Base-by-base conservation (phyloP, 2,888 invertebrate species). In the Lingula anatina region DNA sequence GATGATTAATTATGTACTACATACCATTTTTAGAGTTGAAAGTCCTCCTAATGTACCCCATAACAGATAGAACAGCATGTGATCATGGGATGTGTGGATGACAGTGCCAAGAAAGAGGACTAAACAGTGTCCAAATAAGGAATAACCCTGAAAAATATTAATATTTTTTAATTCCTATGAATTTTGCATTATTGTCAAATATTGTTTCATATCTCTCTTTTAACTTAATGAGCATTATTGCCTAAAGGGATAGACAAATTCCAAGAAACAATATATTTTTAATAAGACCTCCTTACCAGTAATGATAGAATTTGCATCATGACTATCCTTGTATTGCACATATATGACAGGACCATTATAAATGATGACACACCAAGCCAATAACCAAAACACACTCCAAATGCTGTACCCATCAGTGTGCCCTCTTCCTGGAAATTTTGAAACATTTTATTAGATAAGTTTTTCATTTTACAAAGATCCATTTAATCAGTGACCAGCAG, bases 361-460 rank as follows among this genome's bases (percentile, higher is more conserved):
- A 73, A 57, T 15, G 69, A 62, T 5, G 79, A 74, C 0, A 74
- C 67, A 9, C 79, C 76, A 5, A 79, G 50, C 79, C 80, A 80
- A 59, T 79, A 79, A n/a, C 76, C 76, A 60, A 80, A 80, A 58
- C 79, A 79, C 12, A 78, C 74, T 21, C 76, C 74, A 63, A 80
- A 73, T 1, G 80, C 79, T 40, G 79, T 76, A 4, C 80, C 80
- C 72, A 80, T 80, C 54, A 80, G 57, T 12, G 80, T 80, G 20
- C 80, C 80, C 55, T 80, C 79, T 64, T 78, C 72, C 79, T 79
- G 67, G 5, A 57, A 56, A 41, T 35, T n/a, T n/a, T n/a, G n/a
- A n/a, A n/a, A n/a, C n/a, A n/a, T n/a, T n/a, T n/a, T n/a, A n/a
- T n/a, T n/a, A n/a, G n/a, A n/a, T 26, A 5, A 46, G 24, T 39